Evolutionary conservation across 1,140 invertebrate species (phyloP).

Genomic region (Drosophila mauritiana): DNA sequence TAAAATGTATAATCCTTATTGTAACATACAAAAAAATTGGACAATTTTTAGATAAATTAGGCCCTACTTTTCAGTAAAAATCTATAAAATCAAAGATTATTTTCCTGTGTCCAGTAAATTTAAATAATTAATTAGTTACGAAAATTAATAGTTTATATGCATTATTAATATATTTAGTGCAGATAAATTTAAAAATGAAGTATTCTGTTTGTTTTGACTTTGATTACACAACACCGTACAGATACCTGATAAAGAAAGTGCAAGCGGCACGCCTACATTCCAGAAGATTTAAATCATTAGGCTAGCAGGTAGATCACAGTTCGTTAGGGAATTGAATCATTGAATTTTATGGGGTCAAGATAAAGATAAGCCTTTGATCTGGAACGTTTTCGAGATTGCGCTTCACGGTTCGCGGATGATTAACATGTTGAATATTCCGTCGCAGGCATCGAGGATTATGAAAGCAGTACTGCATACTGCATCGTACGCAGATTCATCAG

Average conservation of each 20-base stretch:
- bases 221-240: constrained; percentile 30
- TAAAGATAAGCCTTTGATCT: constrained; percentile 58
- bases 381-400: not conserved
- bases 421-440: constrained; percentile 46
- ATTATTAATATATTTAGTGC: too few species aligned
- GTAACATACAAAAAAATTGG: too few species aligned
- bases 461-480: not conserved
- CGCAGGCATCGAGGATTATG: constrained; percentile 5
- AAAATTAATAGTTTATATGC: too few species aligned
- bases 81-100: too few species aligned
- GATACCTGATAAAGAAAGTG: constrained; percentile 19
- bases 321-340: constrained; percentile 54
- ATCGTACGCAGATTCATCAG: constrained; percentile 39
- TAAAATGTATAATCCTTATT: too few species aligned
- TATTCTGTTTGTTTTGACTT: constrained; percentile 1
- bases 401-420: constrained; percentile 63
- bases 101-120: too few species aligned
- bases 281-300: not conserved
- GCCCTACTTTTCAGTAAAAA: too few species aligned
- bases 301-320: constrained; percentile 48
- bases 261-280: constrained; percentile 17
- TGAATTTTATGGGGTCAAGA: constrained; percentile 57
- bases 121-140: too few species aligned
- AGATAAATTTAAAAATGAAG: too few species aligned
- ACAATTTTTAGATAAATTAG: too few species aligned